Percentiles rank a stretch among this genome's conserved stretches.
Conservation (phyloP, 2,888 invertebrate genomes). For the Drosophila longiperda region DNA sequence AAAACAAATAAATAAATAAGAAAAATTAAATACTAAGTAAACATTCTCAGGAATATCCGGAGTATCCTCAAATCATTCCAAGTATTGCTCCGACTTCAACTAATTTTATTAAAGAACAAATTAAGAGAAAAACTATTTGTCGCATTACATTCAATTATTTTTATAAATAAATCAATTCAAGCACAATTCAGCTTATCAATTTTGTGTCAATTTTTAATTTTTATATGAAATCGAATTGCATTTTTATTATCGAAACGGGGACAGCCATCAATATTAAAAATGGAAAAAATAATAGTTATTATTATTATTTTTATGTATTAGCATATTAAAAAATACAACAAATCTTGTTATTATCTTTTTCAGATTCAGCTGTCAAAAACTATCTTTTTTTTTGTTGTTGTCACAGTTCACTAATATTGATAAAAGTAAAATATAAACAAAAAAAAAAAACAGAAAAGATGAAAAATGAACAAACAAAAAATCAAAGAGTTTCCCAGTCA, state of each 20-base stretch:
- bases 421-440: not conserved
- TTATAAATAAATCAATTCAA: not conserved
- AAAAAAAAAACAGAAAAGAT: not conserved
- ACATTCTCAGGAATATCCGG: slow-evolving; percentile 3
- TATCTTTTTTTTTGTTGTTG: slow-evolving; percentile 45
- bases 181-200: not conserved
- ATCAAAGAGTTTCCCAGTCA: slow-evolving; percentile 35
- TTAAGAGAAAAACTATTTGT: not conserved
- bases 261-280: not conserved
- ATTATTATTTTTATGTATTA: too few species aligned
- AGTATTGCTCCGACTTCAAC: not conserved
- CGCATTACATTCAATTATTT: too few species aligned
- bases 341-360: too few species aligned
- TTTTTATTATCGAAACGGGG: not conserved
- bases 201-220: not conserved
- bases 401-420: slow-evolving; percentile 45
- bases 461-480: not conserved
- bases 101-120: not conserved
- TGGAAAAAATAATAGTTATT: not conserved
- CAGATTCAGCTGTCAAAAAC: too few species aligned
- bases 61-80: slow-evolving; percentile 2
- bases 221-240: not conserved
- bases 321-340: too few species aligned
- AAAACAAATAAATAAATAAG: slow-evolving; percentile 14
- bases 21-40: slow-evolving; percentile 1